These are phyloP conservation scores for Rotaria socialis DNA, from an alignment of 2,888 invertebrate species.

Conservation along the genomic window DNA sequence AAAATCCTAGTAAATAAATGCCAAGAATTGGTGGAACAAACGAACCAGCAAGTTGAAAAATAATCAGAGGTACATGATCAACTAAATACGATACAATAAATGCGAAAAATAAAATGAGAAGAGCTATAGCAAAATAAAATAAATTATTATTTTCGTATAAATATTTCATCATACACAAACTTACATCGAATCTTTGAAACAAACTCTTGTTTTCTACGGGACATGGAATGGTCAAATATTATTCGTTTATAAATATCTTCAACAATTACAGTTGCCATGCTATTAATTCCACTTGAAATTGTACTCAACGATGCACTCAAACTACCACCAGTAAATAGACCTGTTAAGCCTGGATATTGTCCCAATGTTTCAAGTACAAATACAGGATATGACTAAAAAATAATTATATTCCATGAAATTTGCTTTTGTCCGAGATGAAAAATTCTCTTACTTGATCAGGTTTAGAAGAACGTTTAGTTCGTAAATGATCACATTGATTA, in stretches of 20 bases:
- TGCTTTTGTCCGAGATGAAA: neutral
- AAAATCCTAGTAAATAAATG: neutral
- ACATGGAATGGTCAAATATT: neutral
- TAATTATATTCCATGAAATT: neutral
- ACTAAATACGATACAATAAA: neutral
- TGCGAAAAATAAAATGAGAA: neutral
- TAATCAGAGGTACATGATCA: neutral
- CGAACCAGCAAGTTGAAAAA: neutral
- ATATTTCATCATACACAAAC: neutral
- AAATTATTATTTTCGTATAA: neutral
- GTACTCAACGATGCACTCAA: conserved; percentile 81
- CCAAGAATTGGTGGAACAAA: neutral
- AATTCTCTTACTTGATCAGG: neutral
- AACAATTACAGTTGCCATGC: neutral
- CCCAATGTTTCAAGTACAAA: conserved; percentile 82
- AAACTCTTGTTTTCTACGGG: neutral
- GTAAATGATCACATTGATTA: neutral
- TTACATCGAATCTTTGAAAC: neutral
- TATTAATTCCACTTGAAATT: neutral
- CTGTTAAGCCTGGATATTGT: conserved; percentile 72
- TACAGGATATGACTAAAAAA: conserved; percentile 63
- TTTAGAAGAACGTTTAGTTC: neutral
- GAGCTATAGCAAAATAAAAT: neutral
- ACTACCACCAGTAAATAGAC: conserved; percentile 88
- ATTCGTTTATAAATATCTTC: neutral